Conservation (phyloP, 2,888 invertebrate species). For the Melieria crassipennis region DNA sequence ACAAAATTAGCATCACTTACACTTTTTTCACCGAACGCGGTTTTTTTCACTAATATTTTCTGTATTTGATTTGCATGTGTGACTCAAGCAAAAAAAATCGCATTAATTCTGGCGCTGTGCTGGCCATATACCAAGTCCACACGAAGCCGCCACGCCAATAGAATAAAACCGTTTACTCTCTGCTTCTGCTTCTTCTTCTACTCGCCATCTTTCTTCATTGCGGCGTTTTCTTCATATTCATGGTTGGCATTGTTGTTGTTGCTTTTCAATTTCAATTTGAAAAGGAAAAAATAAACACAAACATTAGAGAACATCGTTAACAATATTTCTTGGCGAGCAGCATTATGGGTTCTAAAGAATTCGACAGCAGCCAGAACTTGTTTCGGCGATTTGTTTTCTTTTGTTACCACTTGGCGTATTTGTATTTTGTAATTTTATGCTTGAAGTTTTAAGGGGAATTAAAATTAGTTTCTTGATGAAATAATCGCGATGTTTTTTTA, state of each 20-base stretch:
- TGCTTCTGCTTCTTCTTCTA: neutral
- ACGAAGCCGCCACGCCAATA: constrained; percentile 1
- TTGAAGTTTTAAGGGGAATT: neutral
- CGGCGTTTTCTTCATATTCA: constrained; percentile 12
- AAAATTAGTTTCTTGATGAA: no score
- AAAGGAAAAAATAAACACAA: neutral
- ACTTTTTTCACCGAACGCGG: constrained; percentile 39
- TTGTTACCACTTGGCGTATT: neutral
- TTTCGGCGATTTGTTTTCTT: constrained; percentile 9
- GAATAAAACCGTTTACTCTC: constrained; percentile 12
- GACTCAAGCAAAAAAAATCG: constrained; percentile 17
- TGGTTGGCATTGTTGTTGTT: neutral
- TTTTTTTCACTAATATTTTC: constrained; percentile 9
- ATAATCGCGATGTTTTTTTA: no score
- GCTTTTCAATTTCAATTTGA: neutral
- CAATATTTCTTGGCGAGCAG: neutral
- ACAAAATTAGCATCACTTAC: constrained; percentile 54
- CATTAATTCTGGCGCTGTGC: neutral
- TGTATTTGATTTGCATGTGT: constrained; percentile 24
- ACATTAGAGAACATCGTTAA: neutral
- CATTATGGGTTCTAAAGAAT: no score
- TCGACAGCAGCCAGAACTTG: neutral
- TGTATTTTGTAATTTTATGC: neutral
- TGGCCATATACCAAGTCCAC: neutral
- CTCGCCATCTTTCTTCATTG: neutral